These are phyloP conservation scores for Zoanthus sansibaricus DNA, from an alignment of 92 coral and sea anemone species.

Conservation along the genomic window DNA sequence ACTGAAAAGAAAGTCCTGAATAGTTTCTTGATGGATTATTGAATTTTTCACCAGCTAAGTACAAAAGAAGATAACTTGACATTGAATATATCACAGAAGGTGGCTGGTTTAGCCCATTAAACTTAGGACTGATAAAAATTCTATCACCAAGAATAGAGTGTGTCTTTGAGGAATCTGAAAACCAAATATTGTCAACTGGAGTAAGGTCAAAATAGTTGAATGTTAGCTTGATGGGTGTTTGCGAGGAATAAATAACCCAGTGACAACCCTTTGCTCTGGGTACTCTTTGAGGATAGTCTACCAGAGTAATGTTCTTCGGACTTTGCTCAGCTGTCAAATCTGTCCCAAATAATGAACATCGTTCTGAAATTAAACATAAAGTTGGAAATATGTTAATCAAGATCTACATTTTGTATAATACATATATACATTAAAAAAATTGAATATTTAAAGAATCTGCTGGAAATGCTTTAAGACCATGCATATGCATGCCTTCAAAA, in stretches of 20 bases:
- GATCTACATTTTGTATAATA: too few species aligned
- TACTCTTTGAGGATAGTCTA: background rate
- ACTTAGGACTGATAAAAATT: slow-evolving; percentile 22
- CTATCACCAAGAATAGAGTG: background rate
- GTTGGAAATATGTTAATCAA: too few species aligned
- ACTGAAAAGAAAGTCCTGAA: slow-evolving; percentile 12
- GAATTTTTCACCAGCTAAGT: background rate
- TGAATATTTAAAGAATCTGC: too few species aligned
- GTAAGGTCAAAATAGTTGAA: slow-evolving; percentile 14
- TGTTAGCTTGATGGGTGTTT: background rate
- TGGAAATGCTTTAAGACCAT: too few species aligned
- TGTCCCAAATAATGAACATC: background rate
- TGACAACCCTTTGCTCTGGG: background rate
- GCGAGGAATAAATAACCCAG: slow-evolving; percentile 8
- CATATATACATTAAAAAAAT: too few species aligned
- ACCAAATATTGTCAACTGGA: slow-evolving; percentile 13
- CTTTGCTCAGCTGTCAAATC: background rate
- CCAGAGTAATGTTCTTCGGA: slow-evolving; percentile 17
- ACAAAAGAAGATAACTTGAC: background rate
- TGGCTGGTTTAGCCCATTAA: slow-evolving; percentile 1
- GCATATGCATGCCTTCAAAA: too few species aligned
- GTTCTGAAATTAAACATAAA: background rate
- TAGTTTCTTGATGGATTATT: slow-evolving; percentile 7
- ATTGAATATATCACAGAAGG: slow-evolving; percentile 37
- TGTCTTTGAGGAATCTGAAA: slow-evolving; percentile 24